phyloP scores from a whole-genome alignment of 2,113 vertebrate species.

The Climacteris rufus region DNA sequence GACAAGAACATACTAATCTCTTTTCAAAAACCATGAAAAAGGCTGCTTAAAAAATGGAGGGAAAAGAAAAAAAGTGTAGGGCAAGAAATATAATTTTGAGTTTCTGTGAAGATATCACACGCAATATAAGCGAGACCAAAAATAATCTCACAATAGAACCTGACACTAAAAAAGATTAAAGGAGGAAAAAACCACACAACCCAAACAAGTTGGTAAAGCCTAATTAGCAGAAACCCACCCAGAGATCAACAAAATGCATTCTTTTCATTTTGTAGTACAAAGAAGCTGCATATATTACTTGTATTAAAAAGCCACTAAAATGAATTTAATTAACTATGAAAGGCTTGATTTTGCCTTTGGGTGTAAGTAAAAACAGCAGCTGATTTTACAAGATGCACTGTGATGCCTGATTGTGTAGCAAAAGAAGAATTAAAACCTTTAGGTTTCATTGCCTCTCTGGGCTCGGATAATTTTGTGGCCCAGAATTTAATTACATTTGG shows the following conservation, averaged over 20 bases:
- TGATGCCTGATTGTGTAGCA: neutral
- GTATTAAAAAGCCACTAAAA: conserved; percentile 45
- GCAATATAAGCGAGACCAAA: neutral
- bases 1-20: conserved; percentile 15
- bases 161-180: conserved; percentile 35
- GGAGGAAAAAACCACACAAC: neutral
- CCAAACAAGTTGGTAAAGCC: conserved; percentile 4
- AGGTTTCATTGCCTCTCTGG: neutral
- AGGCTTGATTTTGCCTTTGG: conserved; percentile 40
- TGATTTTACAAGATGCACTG: conserved; percentile 34
- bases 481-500: conserved; percentile 10
- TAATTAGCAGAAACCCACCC: conserved; percentile 47
- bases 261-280: conserved; percentile 44
- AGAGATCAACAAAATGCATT: conserved; percentile 43
- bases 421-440: neutral
- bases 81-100: conserved; percentile 8
- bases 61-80: neutral
- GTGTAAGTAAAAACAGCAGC: neutral
- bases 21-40: conserved; percentile 9
- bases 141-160: neutral
- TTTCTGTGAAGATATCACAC: neutral
- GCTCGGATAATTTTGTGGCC: neutral
- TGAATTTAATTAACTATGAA: conserved; percentile 61
- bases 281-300: conserved; percentile 39
- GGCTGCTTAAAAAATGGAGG: neutral